These are phyloP conservation scores for Burhinus bistriatus DNA, from an alignment of 2,113 vertebrate genomes.

Conservation along the genomic window DNA sequence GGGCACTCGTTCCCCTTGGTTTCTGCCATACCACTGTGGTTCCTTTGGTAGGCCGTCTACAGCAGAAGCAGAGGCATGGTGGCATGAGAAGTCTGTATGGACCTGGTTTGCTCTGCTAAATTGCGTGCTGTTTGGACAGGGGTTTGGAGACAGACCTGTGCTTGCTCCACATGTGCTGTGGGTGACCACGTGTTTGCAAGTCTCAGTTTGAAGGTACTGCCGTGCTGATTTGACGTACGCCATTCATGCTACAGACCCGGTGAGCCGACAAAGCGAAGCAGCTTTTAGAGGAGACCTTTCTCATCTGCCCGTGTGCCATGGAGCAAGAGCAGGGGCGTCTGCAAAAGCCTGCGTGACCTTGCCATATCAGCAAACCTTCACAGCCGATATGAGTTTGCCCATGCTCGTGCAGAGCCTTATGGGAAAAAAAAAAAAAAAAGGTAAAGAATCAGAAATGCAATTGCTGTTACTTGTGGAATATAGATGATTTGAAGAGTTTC, in stretches of 20 bases:
- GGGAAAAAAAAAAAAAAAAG: background rate
- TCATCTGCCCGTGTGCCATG: background rate
- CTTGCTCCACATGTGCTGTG: background rate
- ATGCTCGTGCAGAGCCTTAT: background rate
- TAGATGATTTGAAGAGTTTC: background rate
- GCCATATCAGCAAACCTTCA: background rate
- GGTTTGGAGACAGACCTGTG: background rate
- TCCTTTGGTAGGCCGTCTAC: background rate
- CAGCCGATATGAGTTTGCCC: background rate
- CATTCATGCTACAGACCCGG: background rate
- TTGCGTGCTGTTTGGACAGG: background rate
- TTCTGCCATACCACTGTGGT: background rate
- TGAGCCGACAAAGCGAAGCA: too few species aligned
- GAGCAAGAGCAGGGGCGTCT: background rate
- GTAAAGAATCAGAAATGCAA: background rate
- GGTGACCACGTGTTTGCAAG: background rate
- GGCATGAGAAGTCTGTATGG: background rate
- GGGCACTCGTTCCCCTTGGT: background rate
- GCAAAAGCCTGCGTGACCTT: background rate
- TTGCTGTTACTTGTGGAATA: background rate
- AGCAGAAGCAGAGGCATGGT: background rate
- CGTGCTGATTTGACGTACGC: background rate
- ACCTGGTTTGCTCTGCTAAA: background rate
- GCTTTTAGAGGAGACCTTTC: background rate
- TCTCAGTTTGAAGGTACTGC: background rate